These are phyloP conservation scores for Hirtodrosophila trivittata DNA, from an alignment of 2,888 invertebrate species.

Conservation along the genomic window DNA sequence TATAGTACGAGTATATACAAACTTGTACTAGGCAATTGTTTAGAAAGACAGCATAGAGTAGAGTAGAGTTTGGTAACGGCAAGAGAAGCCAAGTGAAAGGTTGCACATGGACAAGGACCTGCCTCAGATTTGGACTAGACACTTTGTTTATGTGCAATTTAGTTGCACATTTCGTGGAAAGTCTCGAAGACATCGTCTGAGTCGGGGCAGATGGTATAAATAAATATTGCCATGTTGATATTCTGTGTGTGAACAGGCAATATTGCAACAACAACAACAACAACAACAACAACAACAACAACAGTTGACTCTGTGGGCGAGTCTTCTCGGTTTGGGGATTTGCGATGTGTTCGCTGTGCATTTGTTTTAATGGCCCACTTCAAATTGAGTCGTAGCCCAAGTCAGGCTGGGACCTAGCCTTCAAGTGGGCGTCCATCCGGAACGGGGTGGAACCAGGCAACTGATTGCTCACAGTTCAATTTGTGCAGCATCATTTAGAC, in stretches of 20 bases:
- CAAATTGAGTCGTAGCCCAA: conserved; percentile 70
- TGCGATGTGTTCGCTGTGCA: conserved; percentile 66
- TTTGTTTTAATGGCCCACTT: conserved; percentile 75
- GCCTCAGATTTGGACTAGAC: conserved; percentile 47
- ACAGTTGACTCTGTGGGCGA: conserved; percentile 46
- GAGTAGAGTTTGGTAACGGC: conserved; percentile 10
- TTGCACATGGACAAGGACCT: conserved; percentile 56
- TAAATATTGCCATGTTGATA: conserved; percentile 74
- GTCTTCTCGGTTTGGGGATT: conserved; percentile 41
- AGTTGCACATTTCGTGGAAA: conserved; percentile 64
- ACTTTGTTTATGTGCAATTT: conserved; percentile 63
- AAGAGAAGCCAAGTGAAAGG: conserved; percentile 62
- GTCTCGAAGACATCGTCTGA: conserved; percentile 13
- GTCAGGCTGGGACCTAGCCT: conserved; percentile 20
- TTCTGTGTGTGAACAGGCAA: conserved; percentile 61
- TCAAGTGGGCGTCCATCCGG: conserved; percentile 61
- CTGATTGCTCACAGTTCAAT: conserved; percentile 67
- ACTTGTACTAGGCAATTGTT: conserved; percentile 42
- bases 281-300: conserved; percentile 6
- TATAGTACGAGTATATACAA: too few relatives aligned
- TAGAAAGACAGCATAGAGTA: conserved; percentile 47
- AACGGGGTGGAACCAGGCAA: conserved; percentile 43
- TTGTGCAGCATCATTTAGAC: conserved; percentile 73
- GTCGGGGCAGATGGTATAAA: conserved; percentile 58
- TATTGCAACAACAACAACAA: conserved; percentile 22